Evolutionary conservation across 2,113 vertebrate species (phyloP), one percentile per base, ranked within the genome.

Genomic region (Uropsilus gracilis): DNA sequence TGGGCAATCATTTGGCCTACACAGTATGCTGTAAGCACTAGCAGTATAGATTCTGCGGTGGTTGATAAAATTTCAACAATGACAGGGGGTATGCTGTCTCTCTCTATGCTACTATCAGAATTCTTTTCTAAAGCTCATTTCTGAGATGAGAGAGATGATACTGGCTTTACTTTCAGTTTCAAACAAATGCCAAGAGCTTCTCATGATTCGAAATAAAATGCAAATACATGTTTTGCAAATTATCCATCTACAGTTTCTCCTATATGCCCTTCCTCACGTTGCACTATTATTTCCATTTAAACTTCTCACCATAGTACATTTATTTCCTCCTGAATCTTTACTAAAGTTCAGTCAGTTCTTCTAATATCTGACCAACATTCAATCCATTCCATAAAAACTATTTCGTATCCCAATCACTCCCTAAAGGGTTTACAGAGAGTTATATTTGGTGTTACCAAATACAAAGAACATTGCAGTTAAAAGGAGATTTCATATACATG

Each of bases 191-290:
- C 34, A 68, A 63, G 42, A 90, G 24, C n/a, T 64, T 81, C 39
- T 20, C 37, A 42, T 93, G 28, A 83, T 69, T 13, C 86, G 78
- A 83, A 87, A 61, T 75, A 76, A 91, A 86, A 85, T 78, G 26
- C 37, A 76, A 61, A 68, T 48, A 28, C 8, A 26, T 68, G 18
- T 30, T 80, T 34, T 66, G 50, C 42, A 91, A 89, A 59, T 32
- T 61, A 37, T 87, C 42, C 30, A 85, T 61, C 7, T 46, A 3
- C 63, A 59, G 42, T 48, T 39, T 93, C 53, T 22, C 30, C 32
- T 50, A 50, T 20, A 20, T 17, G 22, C 53, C 32, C 13, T 34
- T 69, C 46, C 7, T 57, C 39, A 64, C 14, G 57, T 55, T 30
- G 39, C 18, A 53, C 44, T 82, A 34, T 32, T 20, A 57, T 87